phyloP scores from a whole-genome alignment of 2,888 invertebrate genomes.

The Listrodromus nycthemerus region DNA sequence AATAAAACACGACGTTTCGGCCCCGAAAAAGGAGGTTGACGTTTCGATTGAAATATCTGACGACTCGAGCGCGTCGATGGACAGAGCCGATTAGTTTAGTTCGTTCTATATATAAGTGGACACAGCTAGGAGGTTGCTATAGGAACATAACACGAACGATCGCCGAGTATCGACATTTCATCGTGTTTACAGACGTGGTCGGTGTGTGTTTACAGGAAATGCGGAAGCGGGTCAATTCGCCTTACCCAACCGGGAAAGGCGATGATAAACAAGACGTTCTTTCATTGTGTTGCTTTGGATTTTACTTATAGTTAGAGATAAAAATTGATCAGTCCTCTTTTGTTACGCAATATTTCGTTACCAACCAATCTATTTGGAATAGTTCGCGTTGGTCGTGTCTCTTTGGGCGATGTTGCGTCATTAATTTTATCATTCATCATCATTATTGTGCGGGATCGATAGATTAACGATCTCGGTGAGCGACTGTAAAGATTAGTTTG shows the following conservation, averaged over 20 bases:
- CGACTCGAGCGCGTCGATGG: conserved; percentile 25
- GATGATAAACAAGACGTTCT: neutral
- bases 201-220: conserved; percentile 27
- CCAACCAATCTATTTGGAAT: too few relatives aligned
- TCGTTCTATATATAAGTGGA: conserved; percentile 60
- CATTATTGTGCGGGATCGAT: neutral
- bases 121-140: conserved; percentile 63
- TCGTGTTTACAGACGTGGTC: conserved; percentile 7
- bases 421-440: neutral
- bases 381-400: too few relatives aligned
- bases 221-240: conserved; percentile 16
- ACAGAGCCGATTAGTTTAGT: conserved; percentile 5
- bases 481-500: neutral
- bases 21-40: conserved; percentile 9
- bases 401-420: too few relatives aligned
- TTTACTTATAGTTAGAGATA: neutral
- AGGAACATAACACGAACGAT: conserved; percentile 66
- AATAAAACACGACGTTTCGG: conserved; percentile 25
- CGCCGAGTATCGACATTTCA: conserved; percentile 51
- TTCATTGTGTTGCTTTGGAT: neutral
- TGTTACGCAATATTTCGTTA: too few relatives aligned
- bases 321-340: neutral
- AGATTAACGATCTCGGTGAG: neutral
- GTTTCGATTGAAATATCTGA: conserved; percentile 29
- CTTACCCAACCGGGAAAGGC: neutral